A percentile compares a stretch with the other conserved stretches of the same genome.
phyloP scores from a whole-genome alignment of 2,888 invertebrate species.

The Xanthia togata region DNA sequence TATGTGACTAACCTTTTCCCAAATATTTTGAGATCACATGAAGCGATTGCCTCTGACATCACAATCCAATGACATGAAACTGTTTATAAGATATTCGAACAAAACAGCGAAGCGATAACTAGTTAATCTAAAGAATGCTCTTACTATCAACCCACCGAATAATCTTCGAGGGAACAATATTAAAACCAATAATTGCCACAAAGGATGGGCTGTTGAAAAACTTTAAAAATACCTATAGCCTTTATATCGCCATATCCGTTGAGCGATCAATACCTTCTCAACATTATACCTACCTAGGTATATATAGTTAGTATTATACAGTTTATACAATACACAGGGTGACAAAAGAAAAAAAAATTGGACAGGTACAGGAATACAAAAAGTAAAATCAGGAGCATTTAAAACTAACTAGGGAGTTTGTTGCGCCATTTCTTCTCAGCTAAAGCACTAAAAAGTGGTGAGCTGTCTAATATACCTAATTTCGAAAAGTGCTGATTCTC shows the following conservation, averaged over 20 bases:
- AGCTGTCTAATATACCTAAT: no score
- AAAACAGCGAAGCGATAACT: neutral
- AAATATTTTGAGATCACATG: no score
- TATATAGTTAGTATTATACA: neutral
- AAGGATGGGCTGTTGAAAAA: constrained; percentile 73
- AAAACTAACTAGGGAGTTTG: no score
- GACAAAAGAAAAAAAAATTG: neutral
- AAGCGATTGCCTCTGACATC: no score
- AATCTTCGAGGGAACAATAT: constrained; percentile 26
- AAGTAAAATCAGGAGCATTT: no score
- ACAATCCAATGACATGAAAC: no score
- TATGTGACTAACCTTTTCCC: no score
- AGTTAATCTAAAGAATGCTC: neutral
- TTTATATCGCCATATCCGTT: constrained; percentile 64
- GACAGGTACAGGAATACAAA: no score
- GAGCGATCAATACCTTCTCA: constrained; percentile 39
- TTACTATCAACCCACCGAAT: constrained; percentile 3
- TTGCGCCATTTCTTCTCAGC: no score
- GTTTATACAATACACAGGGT: constrained; percentile 16
- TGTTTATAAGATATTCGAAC: neutral
- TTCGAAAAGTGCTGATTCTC: no score
- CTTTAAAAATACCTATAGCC: constrained; percentile 73
- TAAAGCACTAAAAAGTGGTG: no score
- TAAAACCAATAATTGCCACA: constrained; percentile 30
- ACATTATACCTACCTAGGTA: neutral